Evolutionary conservation across 2,797 vertebrate genomes (phyloP), one percentile per base, ranked within the genome.

Genomic region (Taenioides sp.): DNA sequence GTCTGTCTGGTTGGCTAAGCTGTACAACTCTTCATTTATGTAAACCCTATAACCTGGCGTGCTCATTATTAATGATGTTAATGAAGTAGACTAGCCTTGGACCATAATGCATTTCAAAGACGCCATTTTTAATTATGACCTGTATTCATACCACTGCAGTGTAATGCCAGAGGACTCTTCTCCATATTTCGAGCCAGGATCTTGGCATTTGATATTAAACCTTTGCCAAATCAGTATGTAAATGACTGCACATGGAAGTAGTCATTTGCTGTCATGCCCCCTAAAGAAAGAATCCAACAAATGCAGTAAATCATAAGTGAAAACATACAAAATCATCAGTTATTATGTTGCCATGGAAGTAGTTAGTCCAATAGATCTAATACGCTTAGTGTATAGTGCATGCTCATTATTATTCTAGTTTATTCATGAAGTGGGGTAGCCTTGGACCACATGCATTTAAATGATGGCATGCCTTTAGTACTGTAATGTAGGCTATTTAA

Each of bases 371-470:
- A 3, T 34, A 34, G 25, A 18, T 61, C 1, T 31, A 31, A 31
- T 61, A 31, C 10, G 11, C 11, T 7, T 27, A 22, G 5, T 34
- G 54, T 16, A 17, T 14, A 59, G 14, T 18, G 25, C 25, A 5
- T 34, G 59, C 14, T 59, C 57, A 59, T 59, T 59, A 28, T 34
- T 61, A 31, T n/a, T 61, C 27, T 20, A 61, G 59, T 34, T 34
- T 61, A 31, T 61, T 61, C 7, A 61, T 34, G 59, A 11, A 27
- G 20, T 58, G 34, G 27, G 17, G 27, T 27, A 18, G 59, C 59
- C 59, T 61, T 61, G 59, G 59, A 34, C 17, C 59, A 60, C 16
- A 60, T 20, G 28, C 59, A 34, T 34, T 61, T 61, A 11, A 61
- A 61, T 34, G 9, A 22, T 4, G 9, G 10, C 6, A 18, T 60